Base-by-base conservation (phyloP, 2,113 vertebrate species). In the Erythrolamprus reginae region DNA sequence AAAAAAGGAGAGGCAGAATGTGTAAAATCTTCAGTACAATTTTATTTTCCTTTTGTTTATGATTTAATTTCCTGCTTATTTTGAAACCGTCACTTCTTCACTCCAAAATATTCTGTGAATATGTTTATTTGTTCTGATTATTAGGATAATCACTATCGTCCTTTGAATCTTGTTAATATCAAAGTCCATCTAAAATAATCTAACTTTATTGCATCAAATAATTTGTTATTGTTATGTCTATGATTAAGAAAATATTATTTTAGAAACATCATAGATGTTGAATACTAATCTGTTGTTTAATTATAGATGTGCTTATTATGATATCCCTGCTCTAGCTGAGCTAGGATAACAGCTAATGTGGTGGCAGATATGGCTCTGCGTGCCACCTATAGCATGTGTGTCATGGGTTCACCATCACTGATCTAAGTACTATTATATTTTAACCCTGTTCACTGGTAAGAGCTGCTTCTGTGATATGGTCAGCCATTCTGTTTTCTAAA, bases 221-320 rank as follows among this genome's bases (percentile, higher is more conserved):
- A 42, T 77, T 42, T 77, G 33, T 77, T 77, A 77, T 77, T 77
- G 70, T 77, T 77, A 38, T 77, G 15, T 38, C 65, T 77, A 38
- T 42, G 33, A 77, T 77, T 38, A 77, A 77, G 33, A 77, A 65
- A n/a, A 77, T 38, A 90, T 86, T 53, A 13, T n/a, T 82, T 82
- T 51, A 61, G 87, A 89, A 88, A 10, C 0, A 4, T 82, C 52
- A 0, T 92, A 61, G 82, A 87, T 92, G 48, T 26, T 88, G 52
- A 90, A 91, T 94, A 92, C 89, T 88, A n/a, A 8, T 92, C 89
- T 95, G 88, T 89, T 90, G 52, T 93, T 94, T 56, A 90, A 61
- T 92, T 94, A 91, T 93, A 92, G 93, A 90, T 87, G 10, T 94
- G 90, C 92, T 96, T 96, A 97, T 91, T 84, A 10, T 93, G 5